Evolutionary conservation across 2,888 invertebrate species (phyloP), one percentile per base, ranked within the genome.

Genomic region (Acanthopleura granulata): DNA sequence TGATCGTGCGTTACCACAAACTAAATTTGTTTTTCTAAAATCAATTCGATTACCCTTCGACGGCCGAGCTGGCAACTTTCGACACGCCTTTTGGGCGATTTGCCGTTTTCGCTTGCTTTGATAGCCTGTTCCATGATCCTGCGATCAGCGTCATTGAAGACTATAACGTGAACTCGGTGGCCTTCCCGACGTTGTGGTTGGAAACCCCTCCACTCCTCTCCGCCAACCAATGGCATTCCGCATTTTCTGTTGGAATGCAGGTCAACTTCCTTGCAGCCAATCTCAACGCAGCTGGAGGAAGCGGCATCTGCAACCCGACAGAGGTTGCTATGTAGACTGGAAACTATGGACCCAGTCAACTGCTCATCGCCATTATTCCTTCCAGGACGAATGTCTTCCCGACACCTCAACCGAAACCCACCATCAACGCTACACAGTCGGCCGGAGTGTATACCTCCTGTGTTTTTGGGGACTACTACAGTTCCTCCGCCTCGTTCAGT

Each of bases 31-130:
- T 90, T 79, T 84, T 85, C 6, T 92, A 92, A 79, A 77, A 79
- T 0, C 87, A 89, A 1, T 90, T 91, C 78, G 92, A 93, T 79
- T 25, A 75, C 18, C 80, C 84, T 0, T 62, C 72, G 27, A 50
- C 57, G 29, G 74, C 74, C 0, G 83, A 85, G 50, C 62, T 49
- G 71, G 25, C 49, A n/a, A 49, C 29, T 6, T 83, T 84, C 73
- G 76, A 80, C 22, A 82, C 84, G 11, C 76, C 77, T 1, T 78
- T 77, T 72, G 78, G 78, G 0, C 27, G 49, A 1, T 74, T 78
- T 25, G 95, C 95, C 0, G 93, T 94, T 81, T 94, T 95, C 87
- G 94, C 94, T 73, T 96, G 96, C 89, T 96, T 96, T 86, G 96
- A 96, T 86, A 92, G 96, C 14, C 88, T 95, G 81, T 95, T 94